These are phyloP conservation scores for Paracyclopina nana DNA, from an alignment of 1,140 invertebrate species.

Conservation along the genomic window DNA sequence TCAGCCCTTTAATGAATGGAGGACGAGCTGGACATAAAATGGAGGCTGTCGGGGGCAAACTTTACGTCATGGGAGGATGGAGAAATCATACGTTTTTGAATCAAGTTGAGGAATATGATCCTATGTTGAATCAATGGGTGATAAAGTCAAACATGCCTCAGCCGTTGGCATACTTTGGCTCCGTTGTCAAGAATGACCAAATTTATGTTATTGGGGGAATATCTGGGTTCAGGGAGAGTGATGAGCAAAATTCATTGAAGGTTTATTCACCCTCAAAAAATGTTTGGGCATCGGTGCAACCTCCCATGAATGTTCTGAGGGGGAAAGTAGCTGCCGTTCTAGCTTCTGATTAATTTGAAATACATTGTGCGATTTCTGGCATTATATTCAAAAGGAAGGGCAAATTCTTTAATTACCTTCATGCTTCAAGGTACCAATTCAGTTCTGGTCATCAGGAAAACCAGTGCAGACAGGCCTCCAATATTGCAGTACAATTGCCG, in stretches of 20 bases:
- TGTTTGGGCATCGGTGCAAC: too few relatives aligned
- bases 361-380: too few relatives aligned
- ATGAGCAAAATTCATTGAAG: constrained; percentile 3
- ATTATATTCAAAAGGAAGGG: too few relatives aligned
- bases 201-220: constrained; percentile 6
- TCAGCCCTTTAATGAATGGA: neutral
- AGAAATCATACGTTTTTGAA: constrained; percentile 1
- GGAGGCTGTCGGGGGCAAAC: neutral
- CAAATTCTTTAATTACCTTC: too few relatives aligned
- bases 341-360: too few relatives aligned
- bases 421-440: too few relatives aligned
- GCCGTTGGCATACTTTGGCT: constrained; percentile 3
- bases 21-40: neutral
- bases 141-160: neutral
- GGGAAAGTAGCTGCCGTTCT: too few relatives aligned
- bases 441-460: constrained; percentile 1
- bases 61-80: constrained; percentile 9
- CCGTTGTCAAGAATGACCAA: neutral
- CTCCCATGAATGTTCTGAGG: too few relatives aligned
- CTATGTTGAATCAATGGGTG: neutral
- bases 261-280: neutral
- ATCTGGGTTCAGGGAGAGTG: neutral
- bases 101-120: constrained; percentile 7
- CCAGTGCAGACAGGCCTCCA: constrained; percentile 6
- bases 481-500: constrained; percentile 3